phyloP scores from a whole-genome alignment of 2,797 vertebrate species.

The Hylomyscus alleni region DNA sequence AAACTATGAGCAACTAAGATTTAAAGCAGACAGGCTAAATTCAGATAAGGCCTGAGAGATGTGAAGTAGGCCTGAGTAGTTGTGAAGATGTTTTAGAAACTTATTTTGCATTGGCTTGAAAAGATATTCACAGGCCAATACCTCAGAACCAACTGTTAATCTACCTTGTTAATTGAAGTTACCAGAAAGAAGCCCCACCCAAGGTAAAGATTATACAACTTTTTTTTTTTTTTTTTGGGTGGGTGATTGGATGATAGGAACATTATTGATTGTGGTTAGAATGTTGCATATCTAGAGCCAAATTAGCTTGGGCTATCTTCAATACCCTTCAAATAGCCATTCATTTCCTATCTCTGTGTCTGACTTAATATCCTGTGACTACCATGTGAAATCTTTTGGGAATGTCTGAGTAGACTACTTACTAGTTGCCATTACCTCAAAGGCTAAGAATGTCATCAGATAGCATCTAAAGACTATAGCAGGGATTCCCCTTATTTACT shows the following conservation, averaged over 20 bases:
- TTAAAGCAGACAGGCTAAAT: conserved; percentile 43
- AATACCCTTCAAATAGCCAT: neutral
- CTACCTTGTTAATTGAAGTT: neutral
- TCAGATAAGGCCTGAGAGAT: neutral
- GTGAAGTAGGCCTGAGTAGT: neutral
- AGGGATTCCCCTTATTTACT: neutral
- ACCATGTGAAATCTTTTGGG: neutral
- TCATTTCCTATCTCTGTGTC: neutral
- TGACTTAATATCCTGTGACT: neutral
- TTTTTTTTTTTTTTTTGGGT: too few relatives aligned
- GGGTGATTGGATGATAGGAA: neutral
- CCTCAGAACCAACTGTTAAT: neutral
- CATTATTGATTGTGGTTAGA: neutral
- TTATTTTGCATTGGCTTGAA: conserved; percentile 39
- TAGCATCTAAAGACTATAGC: neutral
- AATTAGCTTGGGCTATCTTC: neutral
- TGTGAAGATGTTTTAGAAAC: neutral
- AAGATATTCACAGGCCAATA: conserved; percentile 27
- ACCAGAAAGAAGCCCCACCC: neutral
- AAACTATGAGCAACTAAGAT: conserved; percentile 33
- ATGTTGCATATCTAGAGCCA: neutral
- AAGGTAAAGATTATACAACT: neutral
- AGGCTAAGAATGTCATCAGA: neutral
- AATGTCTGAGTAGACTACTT: neutral
- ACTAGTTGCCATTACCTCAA: neutral